A percentile compares a stretch with the other conserved stretches of the same genome.
phyloP scores from a whole-genome alignment of 2,113 vertebrate species.

The Amia ocellicauda region DNA sequence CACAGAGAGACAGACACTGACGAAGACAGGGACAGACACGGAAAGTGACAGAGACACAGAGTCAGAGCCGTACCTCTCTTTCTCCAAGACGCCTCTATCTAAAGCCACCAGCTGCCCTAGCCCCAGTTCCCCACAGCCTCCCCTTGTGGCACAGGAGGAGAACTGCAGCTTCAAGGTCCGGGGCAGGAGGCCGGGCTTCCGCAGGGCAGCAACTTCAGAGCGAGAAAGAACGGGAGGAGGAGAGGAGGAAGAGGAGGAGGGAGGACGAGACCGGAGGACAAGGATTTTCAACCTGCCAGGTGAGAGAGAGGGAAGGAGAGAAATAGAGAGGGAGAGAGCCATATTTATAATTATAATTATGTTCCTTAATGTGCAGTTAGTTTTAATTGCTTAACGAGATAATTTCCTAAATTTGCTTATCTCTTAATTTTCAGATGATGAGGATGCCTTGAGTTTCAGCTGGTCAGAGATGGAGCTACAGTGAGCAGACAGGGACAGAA shows the following conservation, averaged over 20 bases:
- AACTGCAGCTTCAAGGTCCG: slow-evolving; percentile 50
- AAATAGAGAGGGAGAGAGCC: background rate
- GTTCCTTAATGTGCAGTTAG: background rate
- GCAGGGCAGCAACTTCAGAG: slow-evolving; percentile 48
- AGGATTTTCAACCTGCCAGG: slow-evolving; percentile 60
- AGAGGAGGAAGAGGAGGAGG: slow-evolving; percentile 45
- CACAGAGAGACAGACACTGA: background rate
- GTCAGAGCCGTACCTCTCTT: slow-evolving; percentile 36
- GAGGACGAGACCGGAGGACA: slow-evolving; percentile 61
- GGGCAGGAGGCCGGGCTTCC: slow-evolving; percentile 53
- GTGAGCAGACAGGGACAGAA: slow-evolving; percentile 36
- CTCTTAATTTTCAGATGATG: slow-evolving; percentile 53
- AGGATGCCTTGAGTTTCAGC: slow-evolving; percentile 38
- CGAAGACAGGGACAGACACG: background rate
- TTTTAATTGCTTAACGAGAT: too few relatives aligned
- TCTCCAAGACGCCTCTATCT: slow-evolving; percentile 40
- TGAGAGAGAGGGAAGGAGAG: slow-evolving; percentile 38
- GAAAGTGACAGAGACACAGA: slow-evolving; percentile 16
- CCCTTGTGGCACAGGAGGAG: slow-evolving; percentile 19
- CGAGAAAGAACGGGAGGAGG: slow-evolving; percentile 26
- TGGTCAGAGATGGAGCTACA: slow-evolving; percentile 57
- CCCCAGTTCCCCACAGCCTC: slow-evolving; percentile 18
- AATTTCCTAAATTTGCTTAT: too few relatives aligned
- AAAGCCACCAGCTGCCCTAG: slow-evolving; percentile 59
- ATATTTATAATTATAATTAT: background rate